phyloP scores from a whole-genome alignment of 2,797 vertebrate species.

The Poecilia gillii region DNA sequence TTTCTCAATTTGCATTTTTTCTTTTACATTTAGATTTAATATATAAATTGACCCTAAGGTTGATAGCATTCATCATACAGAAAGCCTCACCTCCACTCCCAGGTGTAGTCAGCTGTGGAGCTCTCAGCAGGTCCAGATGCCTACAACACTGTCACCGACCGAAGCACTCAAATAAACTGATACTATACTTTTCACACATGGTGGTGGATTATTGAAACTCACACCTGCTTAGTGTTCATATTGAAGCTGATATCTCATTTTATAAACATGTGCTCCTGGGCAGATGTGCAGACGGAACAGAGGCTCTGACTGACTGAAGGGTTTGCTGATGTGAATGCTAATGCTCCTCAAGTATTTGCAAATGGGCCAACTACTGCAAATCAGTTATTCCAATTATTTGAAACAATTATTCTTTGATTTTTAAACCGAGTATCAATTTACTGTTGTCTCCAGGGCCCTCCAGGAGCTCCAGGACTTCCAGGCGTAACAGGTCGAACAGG shows the following conservation, averaged over 20 bases:
- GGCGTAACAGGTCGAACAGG: conserved; percentile 87
- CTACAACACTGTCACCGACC: background rate
- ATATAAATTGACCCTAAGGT: background rate
- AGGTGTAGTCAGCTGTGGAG: background rate
- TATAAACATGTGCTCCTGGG: conserved; percentile 4
- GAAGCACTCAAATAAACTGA: conserved; percentile 10
- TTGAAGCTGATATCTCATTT: conserved; percentile 3
- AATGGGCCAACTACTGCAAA: background rate
- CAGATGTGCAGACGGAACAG: background rate
- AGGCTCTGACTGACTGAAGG: background rate
- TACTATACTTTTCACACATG: conserved; percentile 16
- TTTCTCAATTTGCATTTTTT: background rate
- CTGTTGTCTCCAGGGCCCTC: conserved; percentile 81
- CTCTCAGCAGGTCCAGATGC: background rate
- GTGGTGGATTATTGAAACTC: background rate
- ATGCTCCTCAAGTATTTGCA: background rate
- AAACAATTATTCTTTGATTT: background rate
- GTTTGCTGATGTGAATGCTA: background rate
- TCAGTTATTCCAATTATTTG: background rate
- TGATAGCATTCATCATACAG: background rate
- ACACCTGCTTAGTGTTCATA: conserved; percentile 7
- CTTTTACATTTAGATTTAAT: background rate
- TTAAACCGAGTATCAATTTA: background rate
- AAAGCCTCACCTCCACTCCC: background rate
- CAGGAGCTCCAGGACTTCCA: conserved; percentile 88